Evolutionary conservation across 2,888 invertebrate genomes (phyloP).

Genomic region (Leptura quadrifasciata): DNA sequence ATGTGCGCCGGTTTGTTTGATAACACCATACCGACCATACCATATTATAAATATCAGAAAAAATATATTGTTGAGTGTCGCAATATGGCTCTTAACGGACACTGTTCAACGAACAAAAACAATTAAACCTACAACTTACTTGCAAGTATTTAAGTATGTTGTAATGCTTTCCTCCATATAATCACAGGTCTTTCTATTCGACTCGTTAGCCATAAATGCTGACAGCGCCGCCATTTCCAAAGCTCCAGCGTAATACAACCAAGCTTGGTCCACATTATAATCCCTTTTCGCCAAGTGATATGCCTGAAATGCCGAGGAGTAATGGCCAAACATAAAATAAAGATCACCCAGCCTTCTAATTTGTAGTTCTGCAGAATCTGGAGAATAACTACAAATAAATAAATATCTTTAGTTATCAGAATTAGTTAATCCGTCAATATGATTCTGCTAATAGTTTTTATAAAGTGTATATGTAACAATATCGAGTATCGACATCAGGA

Average conservation of each 20-base stretch:
- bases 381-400: slow-evolving; percentile 79
- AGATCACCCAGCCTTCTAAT: slow-evolving; percentile 94
- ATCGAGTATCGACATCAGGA: no score
- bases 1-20: no score
- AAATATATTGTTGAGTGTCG: no score
- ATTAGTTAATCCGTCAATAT: neutral
- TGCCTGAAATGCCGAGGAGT: slow-evolving; percentile 92
- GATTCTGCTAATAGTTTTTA: neutral
- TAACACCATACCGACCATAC: no score
- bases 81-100: no score
- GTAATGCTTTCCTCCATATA: slow-evolving; percentile 97
- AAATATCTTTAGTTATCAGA: slow-evolving; percentile 16
- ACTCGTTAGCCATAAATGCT: slow-evolving; percentile 91
- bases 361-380: slow-evolving; percentile 93
- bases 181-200: slow-evolving; percentile 85
- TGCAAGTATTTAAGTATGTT: slow-evolving; percentile 93
- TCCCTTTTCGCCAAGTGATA: slow-evolving; percentile 98
- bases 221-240: slow-evolving; percentile 96
- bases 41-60: no score
- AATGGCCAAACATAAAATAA: slow-evolving; percentile 96
- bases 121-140: slow-evolving; percentile 74
- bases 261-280: slow-evolving; percentile 97
- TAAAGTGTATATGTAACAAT: no score
- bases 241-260: slow-evolving; percentile 97
- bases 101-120: neutral